Evolutionary conservation across 1,140 invertebrate species (phyloP), one percentile per base, ranked within the genome.

Genomic region (Pomacea maculata): DNA sequence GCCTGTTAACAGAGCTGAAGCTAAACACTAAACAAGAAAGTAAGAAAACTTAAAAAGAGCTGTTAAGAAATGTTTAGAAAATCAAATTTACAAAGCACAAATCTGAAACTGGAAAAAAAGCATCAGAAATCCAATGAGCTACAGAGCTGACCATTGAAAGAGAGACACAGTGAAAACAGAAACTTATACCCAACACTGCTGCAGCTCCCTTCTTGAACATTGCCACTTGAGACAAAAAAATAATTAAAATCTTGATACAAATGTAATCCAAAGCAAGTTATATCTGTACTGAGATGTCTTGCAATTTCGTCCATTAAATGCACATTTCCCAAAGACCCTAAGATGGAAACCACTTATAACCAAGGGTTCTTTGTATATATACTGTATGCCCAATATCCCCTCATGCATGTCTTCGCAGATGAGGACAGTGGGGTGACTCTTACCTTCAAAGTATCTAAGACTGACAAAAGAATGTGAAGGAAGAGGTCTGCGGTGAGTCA

Each of bases 141-240:
- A 21, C 54, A 73, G 21, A 34, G 21, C 19, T 25, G 72, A 9
- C n/a, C 19, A 34, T 68, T n/a, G n/a, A 80, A 25, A 80, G 21
- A 21, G 19, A 80, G 57, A 79, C 65, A 79, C 67, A 79, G 55
- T 64, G 73, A 71, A 19, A 45, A 76, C 55, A 25, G 52, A 25
- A 80, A 12, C 73, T 68, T 75, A 80, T 89, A 90, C 89, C 89
- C 89, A 90, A 81, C 14, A 99, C 96, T 93, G 97, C 97, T 92
- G 97, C 96, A 92, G 99, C 98, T 94, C 98, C 98, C 94, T 99
- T 99, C 95, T 97, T 97, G 96, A 99, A 99, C 93, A 97, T 97
- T 91, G 97, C 96, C 96, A 99, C 97, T 98, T 94, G 78, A 87
- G 75, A 75, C 68, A 81, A 80, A 79, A 75, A 29, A 54, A 78